A percentile compares a stretch with the other conserved stretches of the same genome.
Evolutionary conservation across 2,797 vertebrate species (phyloP).

Genomic region (Chromis chromis): DNA sequence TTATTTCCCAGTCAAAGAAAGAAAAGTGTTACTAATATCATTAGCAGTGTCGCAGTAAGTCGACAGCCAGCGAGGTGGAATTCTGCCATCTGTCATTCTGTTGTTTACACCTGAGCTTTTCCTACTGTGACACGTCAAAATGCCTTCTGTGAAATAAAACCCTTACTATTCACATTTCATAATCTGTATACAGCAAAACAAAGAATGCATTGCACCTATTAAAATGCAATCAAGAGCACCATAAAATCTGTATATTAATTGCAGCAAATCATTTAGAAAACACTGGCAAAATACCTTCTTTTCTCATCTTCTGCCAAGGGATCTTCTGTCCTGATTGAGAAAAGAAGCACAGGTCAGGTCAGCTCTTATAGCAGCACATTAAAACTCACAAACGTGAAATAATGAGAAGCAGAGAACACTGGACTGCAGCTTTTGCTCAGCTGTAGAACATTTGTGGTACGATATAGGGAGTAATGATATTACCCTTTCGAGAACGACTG

Average conservation of each 20-base stretch:
- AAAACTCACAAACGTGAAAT: conserved; percentile 5
- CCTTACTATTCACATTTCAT: not conserved
- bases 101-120: not conserved
- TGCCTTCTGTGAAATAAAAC: not conserved
- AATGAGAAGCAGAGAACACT: not conserved
- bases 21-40: not conserved
- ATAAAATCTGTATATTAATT: not conserved
- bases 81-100: not conserved
- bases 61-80: not conserved
- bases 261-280: not conserved
- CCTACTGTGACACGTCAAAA: not conserved
- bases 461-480: too few relatives aligned
- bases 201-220: not conserved
- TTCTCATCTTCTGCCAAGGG: conserved; percentile 91
- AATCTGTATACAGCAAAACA: not conserved
- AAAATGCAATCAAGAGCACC: not conserved
- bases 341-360: conserved; percentile 67
- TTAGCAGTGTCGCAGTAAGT: not conserved
- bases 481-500: conserved; percentile 9
- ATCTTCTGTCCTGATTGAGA: conserved; percentile 90
- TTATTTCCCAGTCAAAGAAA: too few relatives aligned
- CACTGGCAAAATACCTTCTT: conserved; percentile 83
- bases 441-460: conserved; percentile 1
- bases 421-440: conserved; percentile 1
- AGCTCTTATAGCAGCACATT: conserved; percentile 29